Evolutionary conservation across 2,797 vertebrate species (phyloP).

Genomic region (Tarsius wallacei): DNA sequence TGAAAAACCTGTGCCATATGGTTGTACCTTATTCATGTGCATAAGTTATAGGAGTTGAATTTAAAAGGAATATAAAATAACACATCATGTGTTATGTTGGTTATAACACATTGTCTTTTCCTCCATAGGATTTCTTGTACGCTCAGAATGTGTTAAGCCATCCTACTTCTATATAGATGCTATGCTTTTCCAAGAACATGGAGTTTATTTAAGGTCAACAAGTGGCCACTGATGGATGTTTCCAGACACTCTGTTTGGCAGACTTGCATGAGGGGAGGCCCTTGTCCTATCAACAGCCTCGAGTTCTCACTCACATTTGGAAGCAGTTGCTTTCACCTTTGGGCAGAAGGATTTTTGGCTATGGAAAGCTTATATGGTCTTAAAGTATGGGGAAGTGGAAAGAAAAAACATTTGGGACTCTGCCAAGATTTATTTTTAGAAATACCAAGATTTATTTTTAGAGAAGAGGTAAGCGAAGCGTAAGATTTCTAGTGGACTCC

Average conservation of each 20-base stretch:
- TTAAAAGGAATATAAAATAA: slow-evolving; percentile 26
- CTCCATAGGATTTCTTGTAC: neutral
- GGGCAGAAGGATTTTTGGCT: neutral
- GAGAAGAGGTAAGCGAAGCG: neutral
- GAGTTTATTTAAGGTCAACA: slow-evolving; percentile 34
- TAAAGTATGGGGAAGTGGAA: neutral
- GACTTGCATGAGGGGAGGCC: neutral
- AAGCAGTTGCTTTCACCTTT: neutral
- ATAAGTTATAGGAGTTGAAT: neutral
- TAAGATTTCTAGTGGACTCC: neutral
- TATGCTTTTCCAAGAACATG: neutral
- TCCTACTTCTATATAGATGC: neutral
- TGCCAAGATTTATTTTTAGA: slow-evolving; percentile 10
- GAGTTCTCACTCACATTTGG: neutral
- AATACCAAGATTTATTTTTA: neutral
- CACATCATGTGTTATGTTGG: neutral
- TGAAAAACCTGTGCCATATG: neutral
- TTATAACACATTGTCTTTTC: neutral
- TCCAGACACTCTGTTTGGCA: neutral
- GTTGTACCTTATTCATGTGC: neutral
- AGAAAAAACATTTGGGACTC: neutral
- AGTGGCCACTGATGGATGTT: neutral
- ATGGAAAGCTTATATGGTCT: neutral
- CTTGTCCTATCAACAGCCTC: neutral
- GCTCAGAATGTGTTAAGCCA: neutral